Conservation (phyloP, 2,113 vertebrate genomes). For the Romanogobio albipinnatus region DNA sequence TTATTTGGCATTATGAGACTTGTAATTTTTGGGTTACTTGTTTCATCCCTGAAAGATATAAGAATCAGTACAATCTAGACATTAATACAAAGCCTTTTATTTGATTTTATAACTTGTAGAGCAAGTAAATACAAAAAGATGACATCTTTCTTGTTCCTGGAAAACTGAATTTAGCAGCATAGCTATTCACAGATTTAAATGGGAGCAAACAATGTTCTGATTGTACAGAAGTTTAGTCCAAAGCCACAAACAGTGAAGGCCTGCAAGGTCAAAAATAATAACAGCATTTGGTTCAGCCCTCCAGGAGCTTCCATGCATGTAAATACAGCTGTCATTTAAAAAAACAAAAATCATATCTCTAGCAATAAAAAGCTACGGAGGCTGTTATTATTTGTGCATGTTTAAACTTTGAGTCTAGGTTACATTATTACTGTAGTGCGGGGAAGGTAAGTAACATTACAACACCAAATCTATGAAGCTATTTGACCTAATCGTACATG, state of each 20-base stretch:
- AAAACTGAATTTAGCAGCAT: conserved; percentile 2
- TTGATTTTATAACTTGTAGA: conserved; percentile 14
- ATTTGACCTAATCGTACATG: conserved; percentile 17
- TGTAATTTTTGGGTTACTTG: neutral
- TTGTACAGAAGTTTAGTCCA: conserved; percentile 8
- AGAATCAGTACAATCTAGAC: neutral
- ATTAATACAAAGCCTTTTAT: conserved; percentile 36
- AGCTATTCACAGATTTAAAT: neutral
- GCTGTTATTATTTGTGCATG: neutral
- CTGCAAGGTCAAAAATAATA: conserved; percentile 7
- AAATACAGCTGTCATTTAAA: conserved; percentile 12
- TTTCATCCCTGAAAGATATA: neutral
- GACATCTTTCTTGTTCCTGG: neutral
- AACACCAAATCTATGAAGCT: conserved; percentile 10
- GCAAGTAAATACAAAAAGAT: conserved; percentile 17
- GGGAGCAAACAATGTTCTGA: conserved; percentile 17
- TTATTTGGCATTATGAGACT: no score
- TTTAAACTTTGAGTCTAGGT: neutral
- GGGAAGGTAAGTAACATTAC: conserved; percentile 15
- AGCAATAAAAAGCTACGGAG: neutral
- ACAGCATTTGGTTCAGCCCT: conserved; percentile 20
- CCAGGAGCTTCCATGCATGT: conserved; percentile 1
- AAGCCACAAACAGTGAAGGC: neutral
- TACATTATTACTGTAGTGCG: conserved; percentile 6
- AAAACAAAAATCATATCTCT: neutral